Conservation (phyloP, 2,797 vertebrate genomes). For the Molothrus aeneus region DNA sequence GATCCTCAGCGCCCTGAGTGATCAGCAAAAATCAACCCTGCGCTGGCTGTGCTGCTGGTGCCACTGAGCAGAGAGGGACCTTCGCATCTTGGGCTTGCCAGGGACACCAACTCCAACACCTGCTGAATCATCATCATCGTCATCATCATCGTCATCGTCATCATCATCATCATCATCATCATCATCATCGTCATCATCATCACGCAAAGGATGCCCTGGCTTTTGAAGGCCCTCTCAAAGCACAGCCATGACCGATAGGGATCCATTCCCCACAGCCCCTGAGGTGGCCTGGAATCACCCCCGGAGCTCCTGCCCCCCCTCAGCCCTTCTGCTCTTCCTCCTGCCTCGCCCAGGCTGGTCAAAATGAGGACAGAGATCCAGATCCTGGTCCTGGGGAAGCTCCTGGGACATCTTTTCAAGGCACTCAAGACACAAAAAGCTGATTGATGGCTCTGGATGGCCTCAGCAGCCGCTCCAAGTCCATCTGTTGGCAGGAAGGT, state of each 20-base stretch:
- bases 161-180: too few relatives aligned
- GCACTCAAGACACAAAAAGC: too few relatives aligned
- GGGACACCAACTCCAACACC: neutral
- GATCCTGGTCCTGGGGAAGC: too few relatives aligned
- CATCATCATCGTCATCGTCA: too few relatives aligned
- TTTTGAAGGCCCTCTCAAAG: neutral
- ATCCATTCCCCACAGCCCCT: neutral
- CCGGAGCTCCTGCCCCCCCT: neutral
- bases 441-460: neutral
- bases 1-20: neutral
- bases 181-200: too few relatives aligned
- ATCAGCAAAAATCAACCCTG: too few relatives aligned
- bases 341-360: neutral
- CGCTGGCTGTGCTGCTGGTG: neutral
- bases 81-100: too few relatives aligned
- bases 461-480: too few relatives aligned
- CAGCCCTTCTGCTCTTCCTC: neutral
- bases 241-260: rapidly evolving
- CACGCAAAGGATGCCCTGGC: neutral
- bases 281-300: too few relatives aligned
- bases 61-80: neutral
- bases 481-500: too few relatives aligned
- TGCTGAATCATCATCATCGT: too few relatives aligned
- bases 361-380: neutral
- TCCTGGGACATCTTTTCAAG: neutral